phyloP scores from a whole-genome alignment of 2,888 invertebrate genomes.

The Protodeltote pygarga region DNA sequence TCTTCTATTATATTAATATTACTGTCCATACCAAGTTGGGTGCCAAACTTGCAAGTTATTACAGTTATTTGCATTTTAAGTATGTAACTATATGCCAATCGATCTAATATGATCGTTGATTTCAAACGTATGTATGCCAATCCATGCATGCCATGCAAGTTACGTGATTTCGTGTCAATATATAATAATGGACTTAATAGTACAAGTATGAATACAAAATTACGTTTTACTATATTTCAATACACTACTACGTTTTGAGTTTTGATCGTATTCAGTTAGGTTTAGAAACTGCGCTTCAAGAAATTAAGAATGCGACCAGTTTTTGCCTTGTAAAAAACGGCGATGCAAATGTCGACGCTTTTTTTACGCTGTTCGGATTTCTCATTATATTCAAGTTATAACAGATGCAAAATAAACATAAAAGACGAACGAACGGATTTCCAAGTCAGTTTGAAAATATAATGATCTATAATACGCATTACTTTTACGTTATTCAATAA shows the following conservation, averaged over 20 bases:
- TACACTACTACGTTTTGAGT: conserved; percentile 15
- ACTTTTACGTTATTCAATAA: conserved; percentile 17
- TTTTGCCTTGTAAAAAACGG: conserved; percentile 8
- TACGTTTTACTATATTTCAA: conserved; percentile 15
- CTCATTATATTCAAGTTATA: conserved; percentile 28
- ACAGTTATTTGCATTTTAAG: conserved; percentile 17
- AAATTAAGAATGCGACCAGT: conserved; percentile 34
- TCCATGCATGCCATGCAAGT: conserved; percentile 24
- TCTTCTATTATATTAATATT: no score
- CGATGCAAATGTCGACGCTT: conserved; percentile 16
- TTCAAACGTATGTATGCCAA: conserved; percentile 33
- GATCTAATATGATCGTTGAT: conserved; percentile 24
- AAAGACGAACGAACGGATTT: no score
- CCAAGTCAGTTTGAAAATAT: conserved; percentile 5
- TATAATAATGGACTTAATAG: conserved; percentile 36
- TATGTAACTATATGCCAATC: conserved; percentile 12
- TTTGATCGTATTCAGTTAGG: conserved; percentile 7
- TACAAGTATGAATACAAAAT: conserved; percentile 37
- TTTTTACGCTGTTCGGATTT: conserved; percentile 24
- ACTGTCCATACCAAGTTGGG: no score
- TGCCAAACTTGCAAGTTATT: conserved; percentile 1
- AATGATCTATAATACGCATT: conserved; percentile 27
- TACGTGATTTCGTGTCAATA: conserved; percentile 42
- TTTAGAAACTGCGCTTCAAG: conserved; percentile 7
- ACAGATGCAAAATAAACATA: no score